phyloP scores from a whole-genome alignment of 2,888 invertebrate species.

The Spisula subtruncata region DNA sequence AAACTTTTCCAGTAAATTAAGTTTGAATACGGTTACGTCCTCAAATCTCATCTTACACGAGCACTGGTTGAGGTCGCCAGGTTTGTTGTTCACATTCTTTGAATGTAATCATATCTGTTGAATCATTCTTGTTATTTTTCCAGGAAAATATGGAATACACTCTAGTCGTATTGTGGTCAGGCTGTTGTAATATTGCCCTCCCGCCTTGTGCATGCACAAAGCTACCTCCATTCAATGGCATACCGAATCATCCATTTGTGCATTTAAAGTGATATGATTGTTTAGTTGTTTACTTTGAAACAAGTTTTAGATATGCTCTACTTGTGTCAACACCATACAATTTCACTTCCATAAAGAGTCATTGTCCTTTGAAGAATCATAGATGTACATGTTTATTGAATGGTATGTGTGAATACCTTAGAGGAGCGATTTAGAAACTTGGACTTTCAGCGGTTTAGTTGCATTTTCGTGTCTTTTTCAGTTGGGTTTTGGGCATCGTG shows the following conservation, averaged over 20 bases:
- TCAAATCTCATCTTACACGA: background rate
- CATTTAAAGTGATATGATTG: background rate
- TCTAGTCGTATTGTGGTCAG: too few relatives aligned
- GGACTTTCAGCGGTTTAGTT: too few relatives aligned
- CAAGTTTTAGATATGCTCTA: background rate
- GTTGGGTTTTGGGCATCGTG: too few relatives aligned
- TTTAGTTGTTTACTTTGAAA: background rate
- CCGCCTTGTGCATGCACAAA: too few relatives aligned
- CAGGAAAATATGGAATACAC: too few relatives aligned
- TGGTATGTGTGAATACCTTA: too few relatives aligned
- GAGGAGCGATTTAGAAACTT: too few relatives aligned
- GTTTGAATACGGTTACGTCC: background rate
- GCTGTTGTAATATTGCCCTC: too few relatives aligned
- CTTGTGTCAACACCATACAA: background rate
- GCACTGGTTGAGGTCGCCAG: background rate
- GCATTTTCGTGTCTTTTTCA: too few relatives aligned
- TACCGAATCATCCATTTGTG: too few relatives aligned
- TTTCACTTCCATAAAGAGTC: background rate
- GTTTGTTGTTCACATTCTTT: background rate
- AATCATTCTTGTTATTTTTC: background rate
- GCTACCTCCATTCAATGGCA: too few relatives aligned
- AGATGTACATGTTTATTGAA: too few relatives aligned
- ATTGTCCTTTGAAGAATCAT: background rate
- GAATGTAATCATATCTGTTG: background rate
- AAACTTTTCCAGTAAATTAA: conserved; percentile 43